Base-by-base conservation (phyloP, 2,113 vertebrate species). In the Xenus cinereus region DNA sequence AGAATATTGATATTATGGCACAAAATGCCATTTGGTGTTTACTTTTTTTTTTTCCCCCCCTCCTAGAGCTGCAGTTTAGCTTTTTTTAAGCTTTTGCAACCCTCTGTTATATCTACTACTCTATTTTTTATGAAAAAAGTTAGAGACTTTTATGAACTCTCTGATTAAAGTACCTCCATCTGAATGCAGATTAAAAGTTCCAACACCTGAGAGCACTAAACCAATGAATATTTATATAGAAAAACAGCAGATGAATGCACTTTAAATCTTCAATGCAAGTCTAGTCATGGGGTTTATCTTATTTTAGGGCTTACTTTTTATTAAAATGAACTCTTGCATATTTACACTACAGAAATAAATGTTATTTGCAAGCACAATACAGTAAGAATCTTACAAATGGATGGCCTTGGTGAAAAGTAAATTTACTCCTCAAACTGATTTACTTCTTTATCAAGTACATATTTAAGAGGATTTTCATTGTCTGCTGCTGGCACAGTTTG, bases 141-240 rank as follows among this genome's bases (percentile, higher is more conserved):
- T 97, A 80, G 79, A 97, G 98, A 98, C 97, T 98, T 98, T 98
- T 98, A 98, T 97, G 97, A 98, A 98, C 98, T 97, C 95, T 95
- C 98, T 98, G 98, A 98, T 98, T 98, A 98, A 98, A 98, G 98
- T 95, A 96, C 96, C 97, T 98, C 98, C 95, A 98, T 98, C 98
- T 98, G 98, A 98, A 98, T 98, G 97, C 98, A 98, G 98, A 98
- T 98, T 98, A 98, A 98, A 98, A 98, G 98, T 98, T 97, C 97
- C 96, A 98, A 97, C 98, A 98, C 98, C 98, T 98, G 98, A 98
- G 98, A 98, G 97, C 96, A 97, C 97, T 98, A 98, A 98, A 96
- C 98, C 98, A 97, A 98, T 98, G 98, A 98, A 98, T 98, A 98
- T 98, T 98, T 98, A 98, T 98, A 98, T 92, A 86, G 23, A 97